Evolutionary conservation across 2,113 vertebrate species (phyloP).

Genomic region (Setophaga petechia): DNA sequence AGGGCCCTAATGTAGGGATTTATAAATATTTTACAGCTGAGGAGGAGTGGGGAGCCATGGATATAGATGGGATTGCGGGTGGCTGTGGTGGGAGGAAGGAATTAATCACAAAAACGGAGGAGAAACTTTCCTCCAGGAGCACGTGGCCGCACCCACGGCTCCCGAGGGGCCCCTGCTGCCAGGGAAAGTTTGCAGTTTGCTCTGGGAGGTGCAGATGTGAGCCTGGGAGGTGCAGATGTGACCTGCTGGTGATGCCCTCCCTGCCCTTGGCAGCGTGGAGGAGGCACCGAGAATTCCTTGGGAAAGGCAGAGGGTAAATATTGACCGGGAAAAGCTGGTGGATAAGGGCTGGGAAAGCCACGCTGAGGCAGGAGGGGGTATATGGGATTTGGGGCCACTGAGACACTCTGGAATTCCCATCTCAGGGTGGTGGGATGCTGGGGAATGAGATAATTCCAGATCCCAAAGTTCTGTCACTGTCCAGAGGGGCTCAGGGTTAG

Average conservation of each 20-base stretch:
- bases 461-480: neutral
- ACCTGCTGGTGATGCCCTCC: neutral
- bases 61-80: conserved; percentile 34
- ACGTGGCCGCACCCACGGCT: neutral
- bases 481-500: neutral
- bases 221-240: neutral
- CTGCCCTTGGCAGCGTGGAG: accelerated
- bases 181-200: neutral
- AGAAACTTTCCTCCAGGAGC: neutral
- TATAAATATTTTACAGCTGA: conserved; percentile 61
- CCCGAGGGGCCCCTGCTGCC: neutral
- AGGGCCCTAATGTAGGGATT: neutral
- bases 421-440: accelerated
- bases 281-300: accelerated
- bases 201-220: neutral
- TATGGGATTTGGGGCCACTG: accelerated
- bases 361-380: accelerated
- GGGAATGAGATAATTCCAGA: neutral
- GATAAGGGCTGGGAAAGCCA: neutral
- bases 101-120: conserved; percentile 40
- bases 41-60: conserved; percentile 50
- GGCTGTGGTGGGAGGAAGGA: conserved; percentile 45
- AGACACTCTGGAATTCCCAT: neutral
- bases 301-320: neutral
- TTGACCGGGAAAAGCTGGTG: neutral